phyloP scores from a whole-genome alignment of 2,888 invertebrate species.

The Agrilus mali region DNA sequence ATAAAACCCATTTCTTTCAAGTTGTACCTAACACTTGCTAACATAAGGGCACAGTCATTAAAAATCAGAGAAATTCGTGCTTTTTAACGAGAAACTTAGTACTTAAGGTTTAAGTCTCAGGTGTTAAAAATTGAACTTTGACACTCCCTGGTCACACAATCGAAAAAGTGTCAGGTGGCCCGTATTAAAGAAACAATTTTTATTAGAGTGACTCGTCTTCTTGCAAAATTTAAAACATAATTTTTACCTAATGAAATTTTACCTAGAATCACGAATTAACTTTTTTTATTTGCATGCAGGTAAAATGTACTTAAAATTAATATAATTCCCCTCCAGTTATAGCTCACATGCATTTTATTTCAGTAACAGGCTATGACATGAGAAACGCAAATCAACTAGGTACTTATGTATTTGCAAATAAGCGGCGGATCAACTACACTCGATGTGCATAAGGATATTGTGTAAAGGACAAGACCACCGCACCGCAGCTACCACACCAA shows the following conservation, averaged over 20 bases:
- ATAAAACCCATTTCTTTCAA: too few relatives aligned
- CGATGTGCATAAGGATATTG: constrained; percentile 10
- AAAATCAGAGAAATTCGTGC: too few relatives aligned
- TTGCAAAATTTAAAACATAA: constrained; percentile 4
- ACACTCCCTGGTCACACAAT: too few relatives aligned
- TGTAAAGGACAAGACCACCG: constrained; percentile 11
- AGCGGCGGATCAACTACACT: constrained; percentile 10
- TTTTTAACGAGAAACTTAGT: too few relatives aligned
- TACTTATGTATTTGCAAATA: constrained; percentile 14
- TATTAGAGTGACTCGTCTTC: too few relatives aligned
- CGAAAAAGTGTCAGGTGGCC: too few relatives aligned
- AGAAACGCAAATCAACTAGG: constrained; percentile 13
- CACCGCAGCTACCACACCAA: constrained; percentile 9
- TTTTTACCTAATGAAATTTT: neutral
- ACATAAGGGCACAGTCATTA: too few relatives aligned
- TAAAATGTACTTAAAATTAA: too few relatives aligned
- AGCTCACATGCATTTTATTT: constrained; percentile 2
- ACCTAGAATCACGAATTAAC: constrained; percentile 1
- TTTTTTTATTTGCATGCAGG: constrained; percentile 6
- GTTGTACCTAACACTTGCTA: too few relatives aligned
- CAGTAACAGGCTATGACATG: constrained; percentile 7
- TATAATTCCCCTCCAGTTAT: constrained; percentile 4
- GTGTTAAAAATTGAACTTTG: too few relatives aligned
- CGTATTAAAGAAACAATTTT: too few relatives aligned
- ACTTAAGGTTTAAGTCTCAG: too few relatives aligned